phyloP scores from a whole-genome alignment of 2,113 vertebrate species.

The Mellivora capensis region DNA sequence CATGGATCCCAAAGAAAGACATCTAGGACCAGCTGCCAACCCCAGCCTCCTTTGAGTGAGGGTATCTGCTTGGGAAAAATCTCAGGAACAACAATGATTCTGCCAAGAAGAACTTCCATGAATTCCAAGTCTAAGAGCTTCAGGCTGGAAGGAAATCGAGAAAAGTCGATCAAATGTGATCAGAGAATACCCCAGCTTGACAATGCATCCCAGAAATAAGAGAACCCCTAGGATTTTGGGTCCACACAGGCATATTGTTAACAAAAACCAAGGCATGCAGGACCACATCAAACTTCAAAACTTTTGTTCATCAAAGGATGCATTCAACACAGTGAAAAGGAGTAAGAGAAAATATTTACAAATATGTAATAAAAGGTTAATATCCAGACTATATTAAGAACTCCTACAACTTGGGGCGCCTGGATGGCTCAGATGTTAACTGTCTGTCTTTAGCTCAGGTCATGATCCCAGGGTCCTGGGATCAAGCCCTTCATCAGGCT shows the following conservation, averaged over 20 bases:
- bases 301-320: background rate
- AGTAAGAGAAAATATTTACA: background rate
- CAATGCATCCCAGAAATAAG: background rate
- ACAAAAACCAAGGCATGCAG: background rate
- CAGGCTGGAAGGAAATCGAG: conserved; percentile 75
- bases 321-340: background rate
- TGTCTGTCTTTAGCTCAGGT: no score
- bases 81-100: conserved; percentile 94
- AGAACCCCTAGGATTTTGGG: no score
- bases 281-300: background rate
- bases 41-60: conserved; percentile 86
- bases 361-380: background rate
- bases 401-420: background rate
- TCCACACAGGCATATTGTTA: background rate
- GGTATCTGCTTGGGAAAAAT: conserved; percentile 92
- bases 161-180: background rate
- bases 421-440: no score
- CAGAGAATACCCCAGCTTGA: background rate
- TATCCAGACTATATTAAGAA: background rate
- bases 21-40: background rate
- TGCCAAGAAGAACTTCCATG: conserved; percentile 94
- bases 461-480: no score
- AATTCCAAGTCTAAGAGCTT: conserved; percentile 94
- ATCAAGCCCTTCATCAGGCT: no score
- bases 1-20: background rate